Conservation (phyloP, 2,113 vertebrate genomes). For the Girardinichthys multiradiatus region DNA sequence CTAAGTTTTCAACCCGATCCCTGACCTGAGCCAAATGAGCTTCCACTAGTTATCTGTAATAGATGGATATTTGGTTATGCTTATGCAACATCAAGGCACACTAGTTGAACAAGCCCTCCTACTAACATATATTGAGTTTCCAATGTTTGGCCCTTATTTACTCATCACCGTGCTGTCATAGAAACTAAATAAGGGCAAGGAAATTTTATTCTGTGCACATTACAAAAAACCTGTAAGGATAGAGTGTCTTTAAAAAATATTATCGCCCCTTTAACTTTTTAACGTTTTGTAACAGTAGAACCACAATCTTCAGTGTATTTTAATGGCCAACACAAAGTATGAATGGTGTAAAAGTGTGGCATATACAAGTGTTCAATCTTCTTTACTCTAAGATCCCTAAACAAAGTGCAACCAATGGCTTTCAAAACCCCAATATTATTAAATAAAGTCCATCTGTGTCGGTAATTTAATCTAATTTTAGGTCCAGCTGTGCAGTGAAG, state of each 20-base stretch:
- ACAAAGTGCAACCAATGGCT: no score
- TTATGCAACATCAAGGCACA: background rate
- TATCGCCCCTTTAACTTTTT: background rate
- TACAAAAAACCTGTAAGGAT: constrained; percentile 6
- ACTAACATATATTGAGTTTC: background rate
- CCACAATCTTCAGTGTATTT: background rate
- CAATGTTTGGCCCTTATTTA: background rate
- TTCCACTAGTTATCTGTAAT: background rate
- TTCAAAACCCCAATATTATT: no score
- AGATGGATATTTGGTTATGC: background rate
- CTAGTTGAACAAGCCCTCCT: background rate
- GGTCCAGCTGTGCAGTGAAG: no score
- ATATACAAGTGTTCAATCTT: no score
- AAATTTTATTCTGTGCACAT: constrained; percentile 17
- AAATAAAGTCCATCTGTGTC: no score
- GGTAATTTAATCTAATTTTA: no score
- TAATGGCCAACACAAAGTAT: background rate
- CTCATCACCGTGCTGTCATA: constrained; percentile 38
- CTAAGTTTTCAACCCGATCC: no score
- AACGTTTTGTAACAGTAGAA: background rate
- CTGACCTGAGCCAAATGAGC: no score
- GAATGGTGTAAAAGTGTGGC: constrained; percentile 11
- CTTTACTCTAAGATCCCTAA: no score
- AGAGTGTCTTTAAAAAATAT: constrained; percentile 12
- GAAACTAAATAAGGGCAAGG: constrained; percentile 59